Evolutionary conservation across 2,113 vertebrate species (phyloP), one percentile per base, ranked within the genome.

Genomic region (Strix uralensis): DNA sequence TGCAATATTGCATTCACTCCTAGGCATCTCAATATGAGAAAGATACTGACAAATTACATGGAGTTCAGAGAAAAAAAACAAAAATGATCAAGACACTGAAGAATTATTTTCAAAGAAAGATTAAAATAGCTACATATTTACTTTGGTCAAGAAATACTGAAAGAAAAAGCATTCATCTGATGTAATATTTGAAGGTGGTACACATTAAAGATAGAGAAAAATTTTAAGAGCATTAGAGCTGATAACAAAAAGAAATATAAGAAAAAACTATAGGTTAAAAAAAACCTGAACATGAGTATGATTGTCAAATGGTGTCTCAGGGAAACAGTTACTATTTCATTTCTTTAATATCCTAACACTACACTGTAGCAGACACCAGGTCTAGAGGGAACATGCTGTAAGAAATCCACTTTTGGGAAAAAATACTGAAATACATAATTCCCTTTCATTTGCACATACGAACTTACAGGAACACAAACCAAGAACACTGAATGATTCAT

Each of bases 1-100:
- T 91, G 52, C 27, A 93, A 95, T 40, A 97, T 75, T 96, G 65
- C 90, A 82, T 77, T 84, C n/a, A 52, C 16, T 81, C 44, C 9
- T 10, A 78, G 25, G n/a, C 62, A 87, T 61, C 69, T 91, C 57
- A 69, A 42, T 38, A 73, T 15, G 22, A 80, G 44, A 82, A 81
- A 82, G 17, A 42, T 65, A 86, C 5, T 59, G 59, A 86, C 5
- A 61, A 89, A 69, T 73, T 69, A 40, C 13, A 81, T 2, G 13
- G 49, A 57, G 69, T 81, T 80, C 44, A 47, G 46, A 81, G 21
- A 5, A 54, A 23, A 30, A 25, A 61, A 15, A 71, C 2, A 14
- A 14, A 81, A 87, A 87, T 20, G 59, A 93, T 58, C 16, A 87
- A 59, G 23, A 84, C 12, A 78, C 16, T 59, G 34, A 9, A 93